Evolutionary conservation across 2,797 vertebrate species (phyloP).

Genomic region (Rhinogobio ventralis): DNA sequence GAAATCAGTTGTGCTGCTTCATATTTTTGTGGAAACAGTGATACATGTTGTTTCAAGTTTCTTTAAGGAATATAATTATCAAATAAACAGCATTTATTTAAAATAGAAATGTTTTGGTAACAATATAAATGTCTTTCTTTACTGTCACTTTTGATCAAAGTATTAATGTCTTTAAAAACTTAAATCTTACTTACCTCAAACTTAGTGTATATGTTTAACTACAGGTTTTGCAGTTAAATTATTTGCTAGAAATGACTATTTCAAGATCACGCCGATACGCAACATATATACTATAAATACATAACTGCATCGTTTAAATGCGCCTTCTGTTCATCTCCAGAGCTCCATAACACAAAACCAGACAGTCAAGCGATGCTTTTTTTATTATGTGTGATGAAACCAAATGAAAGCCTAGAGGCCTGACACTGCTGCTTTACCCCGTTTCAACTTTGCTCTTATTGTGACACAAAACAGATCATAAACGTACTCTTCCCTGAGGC

Average conservation of each 20-base stretch:
- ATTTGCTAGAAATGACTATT: background rate
- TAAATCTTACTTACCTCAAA: too few species aligned
- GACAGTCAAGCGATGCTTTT: background rate
- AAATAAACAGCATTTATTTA: too few species aligned
- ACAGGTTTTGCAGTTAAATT: too few species aligned
- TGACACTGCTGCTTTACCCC: background rate
- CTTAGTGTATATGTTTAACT: too few species aligned
- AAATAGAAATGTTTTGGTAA: too few species aligned
- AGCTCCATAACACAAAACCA: background rate
- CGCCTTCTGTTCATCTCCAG: background rate
- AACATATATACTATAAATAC: background rate
- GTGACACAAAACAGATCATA: slow-evolving; percentile 5
- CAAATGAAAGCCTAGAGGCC: background rate
- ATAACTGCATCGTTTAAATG: background rate
- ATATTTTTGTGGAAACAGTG: too few species aligned
- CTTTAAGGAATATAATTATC: too few species aligned
- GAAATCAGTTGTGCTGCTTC: too few species aligned
- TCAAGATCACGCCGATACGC: background rate
- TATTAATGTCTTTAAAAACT: too few species aligned
- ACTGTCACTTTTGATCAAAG: too few species aligned
- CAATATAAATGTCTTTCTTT: too few species aligned
- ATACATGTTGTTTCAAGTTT: too few species aligned
- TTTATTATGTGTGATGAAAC: background rate
- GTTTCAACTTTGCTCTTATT: background rate
- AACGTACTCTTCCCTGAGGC: slow-evolving; percentile 47